Base-by-base conservation (phyloP, 2,113 vertebrate genomes). In the Melanostigma gelatinosum region DNA sequence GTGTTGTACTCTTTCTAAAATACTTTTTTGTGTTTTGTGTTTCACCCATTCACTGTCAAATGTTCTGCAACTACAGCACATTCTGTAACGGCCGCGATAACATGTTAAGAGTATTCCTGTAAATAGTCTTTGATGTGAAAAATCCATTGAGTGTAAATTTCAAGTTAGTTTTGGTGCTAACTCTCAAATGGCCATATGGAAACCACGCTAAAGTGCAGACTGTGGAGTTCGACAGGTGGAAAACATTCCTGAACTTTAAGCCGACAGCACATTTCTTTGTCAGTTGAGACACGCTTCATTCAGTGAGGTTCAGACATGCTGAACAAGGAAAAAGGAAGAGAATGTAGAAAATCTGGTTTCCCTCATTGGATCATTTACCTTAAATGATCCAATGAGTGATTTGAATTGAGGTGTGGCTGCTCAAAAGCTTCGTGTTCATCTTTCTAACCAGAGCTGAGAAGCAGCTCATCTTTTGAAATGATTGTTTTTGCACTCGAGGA, bases 331-430 rank as follows among this genome's bases (percentile, higher is more conserved):
- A n/a, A 77, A 80, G 62, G 20, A 27, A 34, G 0, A 72, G 9
- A 82, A 83, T 63, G 72, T 34, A 24, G 46, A 64, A 48, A 54
- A 38, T 73, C 75, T 13, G 52, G 77, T 84, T 81, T 55, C 52
- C 34, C 12, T 54, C 3, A 22, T n/a, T n/a, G 1, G 57, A 58
- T 18, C 8, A 12, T 62, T 40, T 12, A 52, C 8, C 38, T 42
- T 54, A 2, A 75, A 54, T 29, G 48, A 9, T 6, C 4, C 1
- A 22, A 46, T 24, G 27, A 34, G 27, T 11, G 3, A 46, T 32
- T 57, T 34, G 15, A 63, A 34, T 52, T 66, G 3, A 54, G 6
- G 24, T 61, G 22, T 34, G 13, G 16, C 4, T 22, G 7, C 4
- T 2, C 3, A 52, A 60, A 64, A 29, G 42, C 13, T 15, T 8